These are phyloP conservation scores for Bombus superbus DNA, from an alignment of 1,140 invertebrate species.

Conservation along the genomic window DNA sequence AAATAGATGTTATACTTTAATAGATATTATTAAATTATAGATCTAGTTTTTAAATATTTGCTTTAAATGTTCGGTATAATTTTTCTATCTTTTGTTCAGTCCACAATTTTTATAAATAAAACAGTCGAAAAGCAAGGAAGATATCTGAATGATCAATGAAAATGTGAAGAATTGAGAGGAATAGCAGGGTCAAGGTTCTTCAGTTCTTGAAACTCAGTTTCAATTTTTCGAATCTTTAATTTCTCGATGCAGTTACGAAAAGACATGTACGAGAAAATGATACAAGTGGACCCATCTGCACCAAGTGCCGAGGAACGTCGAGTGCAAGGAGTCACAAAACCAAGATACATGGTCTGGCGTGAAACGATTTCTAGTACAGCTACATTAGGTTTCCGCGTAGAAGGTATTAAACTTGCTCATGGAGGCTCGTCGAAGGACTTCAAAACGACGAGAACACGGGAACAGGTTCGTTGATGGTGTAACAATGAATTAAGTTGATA, in stretches of 20 bases:
- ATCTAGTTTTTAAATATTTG: too few relatives aligned
- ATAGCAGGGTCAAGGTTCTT: too few relatives aligned
- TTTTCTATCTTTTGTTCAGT: neutral
- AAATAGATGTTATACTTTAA: too few relatives aligned
- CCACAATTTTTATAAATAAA: too few relatives aligned
- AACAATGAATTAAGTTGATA: neutral
- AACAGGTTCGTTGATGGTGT: conserved; percentile 81
- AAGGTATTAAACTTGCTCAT: conserved; percentile 95
- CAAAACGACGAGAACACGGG: conserved; percentile 95
- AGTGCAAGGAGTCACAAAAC: conserved; percentile 96
- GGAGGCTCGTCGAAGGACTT: conserved; percentile 97
- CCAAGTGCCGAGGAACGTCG: conserved; percentile 95
- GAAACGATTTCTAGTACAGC: conserved; percentile 98
- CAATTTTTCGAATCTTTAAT: too few relatives aligned
- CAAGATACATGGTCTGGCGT: conserved; percentile 98
- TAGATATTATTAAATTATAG: too few relatives aligned
- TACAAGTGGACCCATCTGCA: conserved; percentile 95
- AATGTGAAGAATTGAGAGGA: too few relatives aligned
- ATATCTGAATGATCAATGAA: too few relatives aligned
- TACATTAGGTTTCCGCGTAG: conserved; percentile 97
- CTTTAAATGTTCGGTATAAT: neutral
- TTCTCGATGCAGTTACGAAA: conserved; percentile 79
- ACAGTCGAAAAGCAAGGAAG: too few relatives aligned
- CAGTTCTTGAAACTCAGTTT: too few relatives aligned
- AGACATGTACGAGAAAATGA: conserved; percentile 99